Base-by-base conservation (phyloP, 2,797 vertebrate genomes). In the Leptoclinus maculatus region DNA sequence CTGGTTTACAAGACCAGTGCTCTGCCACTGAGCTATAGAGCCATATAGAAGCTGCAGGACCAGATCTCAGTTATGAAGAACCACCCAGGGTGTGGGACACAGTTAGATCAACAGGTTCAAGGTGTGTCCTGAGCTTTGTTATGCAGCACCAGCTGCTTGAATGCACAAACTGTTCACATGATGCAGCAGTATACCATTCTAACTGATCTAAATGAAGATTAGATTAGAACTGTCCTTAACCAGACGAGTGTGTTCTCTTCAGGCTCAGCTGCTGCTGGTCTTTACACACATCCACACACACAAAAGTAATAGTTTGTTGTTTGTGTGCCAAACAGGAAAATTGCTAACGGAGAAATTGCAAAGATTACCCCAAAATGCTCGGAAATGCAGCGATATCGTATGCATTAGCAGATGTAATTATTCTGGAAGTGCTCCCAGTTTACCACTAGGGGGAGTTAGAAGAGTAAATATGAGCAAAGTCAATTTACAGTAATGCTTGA, bases 211-310 rank as follows among this genome's bases (percentile, higher is more conserved):
- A 70, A 39, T 57, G 13, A n/a, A 34, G 32, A 34, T 34, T n/a
- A n/a, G n/a, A n/a, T n/a, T n/a, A n/a, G n/a, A 13, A 29, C 45
- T 17, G 2, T 85, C 34, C 11, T 76, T 45, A 29, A 96, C 89
- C 65, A 92, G 90, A 83, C 89, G 86, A 62, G 94, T 92, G 36
- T 93, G 78, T 38, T 82, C 89, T 38, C 69, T 93, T 29, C 91
- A 78, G 62, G 92, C 82, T 69, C 94, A 89, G 89, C 79, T 92
- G 25, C 83, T 94, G 65, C 80, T 94, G 71, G 67, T 87, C 95
- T 25, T 81, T 94, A 19, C 92, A 88, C 78, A 90, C 94, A 36
- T 34, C 36, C 7, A n/a, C 47, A 49, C 21, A 21, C 49, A 23
- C 45, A 47, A 7, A 47, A 53, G 4, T 14, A 53, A 25, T 12